phyloP scores from a whole-genome alignment of 2,888 invertebrate genomes.

The Cantharis rufa region DNA sequence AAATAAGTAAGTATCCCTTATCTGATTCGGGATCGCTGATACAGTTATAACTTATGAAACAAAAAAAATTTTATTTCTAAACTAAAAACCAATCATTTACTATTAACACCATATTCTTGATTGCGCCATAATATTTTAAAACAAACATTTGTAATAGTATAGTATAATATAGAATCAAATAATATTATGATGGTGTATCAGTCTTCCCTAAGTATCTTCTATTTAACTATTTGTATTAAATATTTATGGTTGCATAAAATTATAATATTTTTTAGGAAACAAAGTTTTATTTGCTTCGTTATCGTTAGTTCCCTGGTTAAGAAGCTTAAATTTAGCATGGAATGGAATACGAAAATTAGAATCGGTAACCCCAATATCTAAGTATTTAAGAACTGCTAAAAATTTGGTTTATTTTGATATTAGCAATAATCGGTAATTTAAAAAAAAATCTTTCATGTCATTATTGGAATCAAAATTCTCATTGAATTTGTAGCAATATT shows the following conservation, averaged over 20 bases:
- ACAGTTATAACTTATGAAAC: background rate
- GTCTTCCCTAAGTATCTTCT: too few relatives aligned
- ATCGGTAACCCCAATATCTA: constrained; percentile 41
- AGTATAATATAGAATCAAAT: too few relatives aligned
- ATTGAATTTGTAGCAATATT: background rate
- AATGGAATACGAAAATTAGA: constrained; percentile 54
- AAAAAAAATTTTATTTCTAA: too few relatives aligned
- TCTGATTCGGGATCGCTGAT: background rate
- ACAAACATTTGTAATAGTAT: too few relatives aligned
- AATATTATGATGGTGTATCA: too few relatives aligned
- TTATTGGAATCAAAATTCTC: background rate
- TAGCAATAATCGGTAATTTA: constrained; percentile 50
- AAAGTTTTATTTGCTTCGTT: constrained; percentile 52
- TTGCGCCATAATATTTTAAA: too few relatives aligned
- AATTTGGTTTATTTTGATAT: constrained; percentile 49
- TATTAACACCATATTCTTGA: too few relatives aligned
- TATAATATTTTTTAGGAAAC: constrained; percentile 43
- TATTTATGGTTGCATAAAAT: too few relatives aligned
- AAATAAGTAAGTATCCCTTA: too few relatives aligned
- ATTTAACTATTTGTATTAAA: too few relatives aligned
- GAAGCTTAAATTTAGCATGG: constrained; percentile 56
- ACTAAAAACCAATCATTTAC: too few relatives aligned
- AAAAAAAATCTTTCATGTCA: background rate
- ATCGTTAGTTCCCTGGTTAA: constrained; percentile 44
- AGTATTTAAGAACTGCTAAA: constrained; percentile 41